Evolutionary conservation across 1,140 invertebrate species (phyloP), one percentile per base, ranked within the genome.

Genomic region (Holcopasites calliopsidis): DNA sequence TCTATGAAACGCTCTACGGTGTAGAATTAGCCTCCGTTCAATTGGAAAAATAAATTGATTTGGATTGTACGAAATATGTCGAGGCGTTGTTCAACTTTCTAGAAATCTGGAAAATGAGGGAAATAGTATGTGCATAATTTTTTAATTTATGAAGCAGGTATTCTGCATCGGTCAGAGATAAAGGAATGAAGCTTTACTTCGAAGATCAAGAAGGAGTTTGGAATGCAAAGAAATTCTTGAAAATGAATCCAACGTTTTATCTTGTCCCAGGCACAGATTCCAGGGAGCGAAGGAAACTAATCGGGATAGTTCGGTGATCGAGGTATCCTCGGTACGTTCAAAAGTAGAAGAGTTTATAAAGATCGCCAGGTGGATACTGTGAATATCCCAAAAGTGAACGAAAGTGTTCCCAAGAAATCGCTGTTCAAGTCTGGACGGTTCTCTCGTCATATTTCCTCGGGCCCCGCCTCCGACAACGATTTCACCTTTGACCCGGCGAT

Each of bases 401-500:
- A 50, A 23, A 0, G 0, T 47, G 8, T 13, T 16, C 13, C 1
- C 26, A 3, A 49, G 35, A 69, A n/a, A 57, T 33, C 26, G 26
- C 28, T 42, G 38, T 47, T 33, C n/a, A 1, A 1, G 26, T 28
- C 1, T 10, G n/a, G 1, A n/a, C 31, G n/a, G 4, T 3, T 18
- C 3, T 0, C 28, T 21, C 18, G 23, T n/a, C n/a, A 28, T 28
- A 18, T 21, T 10, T 21, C 57, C 6, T 3, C 13, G 13, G 13
- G 5, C 26, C 26, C 28, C 11, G 1, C 11, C 10, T 31, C 18
- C 33, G 35, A n/a, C n/a, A n/a, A n/a, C 28, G 35, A 65, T 68
- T 62, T 50, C 52, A 58, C 60, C 71, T 73, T 73, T 65, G 60
- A 73, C 42, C 38, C 61, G 11, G 16, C 3, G 21, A 35, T 38